Base-by-base conservation (phyloP, 2,113 vertebrate species). In the Siniperca knerii region DNA sequence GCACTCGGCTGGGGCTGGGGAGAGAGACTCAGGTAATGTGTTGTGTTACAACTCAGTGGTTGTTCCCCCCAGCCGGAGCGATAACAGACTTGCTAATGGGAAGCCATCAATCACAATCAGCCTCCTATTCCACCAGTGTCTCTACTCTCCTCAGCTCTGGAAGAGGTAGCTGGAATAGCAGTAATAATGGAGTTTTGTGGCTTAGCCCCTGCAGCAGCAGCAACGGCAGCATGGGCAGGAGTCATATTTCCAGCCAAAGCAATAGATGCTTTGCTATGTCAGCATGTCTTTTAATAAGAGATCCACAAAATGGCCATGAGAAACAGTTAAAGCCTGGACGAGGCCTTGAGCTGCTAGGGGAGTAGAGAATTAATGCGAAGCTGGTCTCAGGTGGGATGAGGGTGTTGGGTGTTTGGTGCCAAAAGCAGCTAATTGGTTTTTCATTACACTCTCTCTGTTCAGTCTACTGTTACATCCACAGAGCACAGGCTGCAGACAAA, bases 91-190 rank as follows among this genome's bases (percentile, higher is more conserved):
- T 93, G 93, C 96, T 98, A 98, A 98, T 97, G 97, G 97, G 97
- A 97, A 97, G 96, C 95, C 97, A 98, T 98, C 97, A 98, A 97
- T 98, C 97, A 97, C 97, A 97, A 97, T 98, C 97, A 97, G 83
- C 77, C 84, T 95, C 95, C 96, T 97, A 97, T 97, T 97, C 96
- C 96, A 95, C 94, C 40, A 78, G 96, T 95, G 96, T 97, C 97
- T 96, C 83, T 65, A 20, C 96, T 93, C 95, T 95, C 91, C 95
- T 94, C 84, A 18, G 83, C 81, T 85, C 69, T 74, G 77, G 76
- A 35, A 69, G 50, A 77, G 52, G 57, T 48, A 84, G 74, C 70
- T 55, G 96, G 96, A 95, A 96, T 96, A 95, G 95, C 54, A 95
- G 95, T 94, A 96, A 96, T 97, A 97, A 97, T 96, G 97, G 96